Conservation (phyloP, 2,113 vertebrate species). For the Tiliqua scincoides region DNA sequence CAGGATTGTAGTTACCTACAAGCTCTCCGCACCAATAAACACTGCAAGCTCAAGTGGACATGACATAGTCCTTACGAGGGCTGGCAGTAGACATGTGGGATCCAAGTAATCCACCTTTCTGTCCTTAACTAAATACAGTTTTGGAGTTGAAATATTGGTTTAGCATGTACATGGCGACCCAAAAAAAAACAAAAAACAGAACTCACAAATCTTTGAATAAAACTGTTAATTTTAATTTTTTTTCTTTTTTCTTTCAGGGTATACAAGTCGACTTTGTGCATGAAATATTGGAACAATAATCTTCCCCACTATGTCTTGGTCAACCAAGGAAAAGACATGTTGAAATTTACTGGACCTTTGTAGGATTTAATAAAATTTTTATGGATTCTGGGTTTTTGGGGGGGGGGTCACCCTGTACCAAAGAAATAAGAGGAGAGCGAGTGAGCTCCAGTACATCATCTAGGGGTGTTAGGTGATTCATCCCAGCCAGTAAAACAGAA, state of each 20-base stretch:
- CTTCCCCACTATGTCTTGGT: no score
- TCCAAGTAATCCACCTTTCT: background rate
- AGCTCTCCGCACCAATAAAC: background rate
- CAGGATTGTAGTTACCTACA: background rate
- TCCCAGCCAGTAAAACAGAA: background rate
- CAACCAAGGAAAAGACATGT: no score
- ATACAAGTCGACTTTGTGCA: no score
- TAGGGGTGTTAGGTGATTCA: conserved; percentile 17
- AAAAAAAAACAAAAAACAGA: no score
- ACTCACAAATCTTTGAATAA: no score
- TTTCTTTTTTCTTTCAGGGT: no score
- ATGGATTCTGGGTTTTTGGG: no score
- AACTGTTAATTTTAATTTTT: no score
- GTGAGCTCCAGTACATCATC: background rate
- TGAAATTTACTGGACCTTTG: no score
- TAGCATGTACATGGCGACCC: background rate
- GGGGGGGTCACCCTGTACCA: no score
- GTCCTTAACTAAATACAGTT: background rate
- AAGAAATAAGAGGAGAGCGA: background rate
- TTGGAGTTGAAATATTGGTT: background rate
- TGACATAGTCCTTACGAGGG: background rate
- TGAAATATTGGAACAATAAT: no score
- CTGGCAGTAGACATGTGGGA: background rate
- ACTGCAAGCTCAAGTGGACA: background rate
- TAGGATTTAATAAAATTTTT: no score